phyloP scores from a whole-genome alignment of 2,888 invertebrate species.

The Flabesymbios commensalis region DNA sequence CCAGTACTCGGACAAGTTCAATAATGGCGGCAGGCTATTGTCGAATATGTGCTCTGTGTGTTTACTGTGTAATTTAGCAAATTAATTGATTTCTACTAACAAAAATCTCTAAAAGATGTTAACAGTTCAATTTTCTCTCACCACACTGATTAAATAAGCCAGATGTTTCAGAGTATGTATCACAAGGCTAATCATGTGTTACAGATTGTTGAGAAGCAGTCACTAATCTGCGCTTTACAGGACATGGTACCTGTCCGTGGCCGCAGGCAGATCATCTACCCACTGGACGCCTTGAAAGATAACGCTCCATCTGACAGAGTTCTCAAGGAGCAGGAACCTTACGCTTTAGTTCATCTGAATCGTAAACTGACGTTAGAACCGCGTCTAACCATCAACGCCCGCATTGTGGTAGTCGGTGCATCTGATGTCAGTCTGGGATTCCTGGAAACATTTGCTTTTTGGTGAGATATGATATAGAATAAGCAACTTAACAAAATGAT shows the following conservation, averaged over 20 bases:
- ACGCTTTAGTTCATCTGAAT: slow-evolving; percentile 60
- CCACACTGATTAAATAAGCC: too few relatives aligned
- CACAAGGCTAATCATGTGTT: too few relatives aligned
- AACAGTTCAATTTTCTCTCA: too few relatives aligned
- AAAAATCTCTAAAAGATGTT: too few relatives aligned
- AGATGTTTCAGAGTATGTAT: too few relatives aligned
- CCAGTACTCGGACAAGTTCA: too few relatives aligned
- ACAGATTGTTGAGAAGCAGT: slow-evolving; percentile 47
- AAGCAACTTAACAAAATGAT: too few relatives aligned
- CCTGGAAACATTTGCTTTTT: slow-evolving; percentile 58
- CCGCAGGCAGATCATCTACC: slow-evolving; percentile 58
- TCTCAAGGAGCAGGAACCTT: slow-evolving; percentile 47
- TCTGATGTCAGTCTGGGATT: slow-evolving; percentile 59
- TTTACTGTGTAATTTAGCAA: too few relatives aligned
- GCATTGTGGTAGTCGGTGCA: slow-evolving; percentile 62
- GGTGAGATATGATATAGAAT: slow-evolving; percentile 44
- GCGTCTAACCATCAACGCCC: slow-evolving; percentile 59
- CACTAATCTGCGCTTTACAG: slow-evolving; percentile 51
- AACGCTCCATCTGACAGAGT: slow-evolving; percentile 60
- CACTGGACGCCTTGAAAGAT: slow-evolving; percentile 46
- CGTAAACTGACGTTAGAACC: slow-evolving; percentile 60
- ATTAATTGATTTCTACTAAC: too few relatives aligned
- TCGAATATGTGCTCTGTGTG: too few relatives aligned
- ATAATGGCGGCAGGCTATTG: too few relatives aligned
- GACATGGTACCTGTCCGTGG: slow-evolving; percentile 60